phyloP scores from a whole-genome alignment of 2,797 vertebrate species.

The Phrynocephalus vlangalii region DNA sequence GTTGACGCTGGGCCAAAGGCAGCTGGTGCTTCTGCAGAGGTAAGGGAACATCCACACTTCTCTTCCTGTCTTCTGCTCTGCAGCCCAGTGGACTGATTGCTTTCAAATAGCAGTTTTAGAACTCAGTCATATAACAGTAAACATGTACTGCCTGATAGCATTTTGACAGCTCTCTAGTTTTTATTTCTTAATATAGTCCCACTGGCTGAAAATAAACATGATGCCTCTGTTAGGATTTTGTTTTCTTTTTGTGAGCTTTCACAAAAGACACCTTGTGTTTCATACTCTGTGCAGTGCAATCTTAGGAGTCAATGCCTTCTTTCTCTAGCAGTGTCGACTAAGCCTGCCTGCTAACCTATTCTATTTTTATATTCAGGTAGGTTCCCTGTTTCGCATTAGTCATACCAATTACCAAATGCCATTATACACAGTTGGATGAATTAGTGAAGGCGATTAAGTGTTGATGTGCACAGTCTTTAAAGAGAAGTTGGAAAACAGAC shows the following conservation, averaged over 20 bases:
- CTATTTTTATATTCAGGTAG: too few relatives aligned
- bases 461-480: background rate
- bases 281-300: background rate
- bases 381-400: background rate
- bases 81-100: background rate
- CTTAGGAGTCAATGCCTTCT: too few relatives aligned
- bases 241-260: too few relatives aligned
- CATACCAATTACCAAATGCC: too few relatives aligned
- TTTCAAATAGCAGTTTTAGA: background rate
- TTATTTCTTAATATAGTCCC: too few relatives aligned
- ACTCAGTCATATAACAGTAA: background rate
- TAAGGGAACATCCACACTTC: background rate
- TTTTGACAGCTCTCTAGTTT: too few relatives aligned
- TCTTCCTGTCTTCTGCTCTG: background rate
- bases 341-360: background rate
- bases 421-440: background rate
- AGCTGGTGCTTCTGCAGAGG: background rate
- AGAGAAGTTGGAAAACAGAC: too few relatives aligned
- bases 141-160: too few relatives aligned
- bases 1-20: background rate
- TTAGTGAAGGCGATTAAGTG: background rate
- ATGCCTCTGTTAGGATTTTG: too few relatives aligned
- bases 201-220: too few relatives aligned
- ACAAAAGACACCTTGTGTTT: too few relatives aligned
- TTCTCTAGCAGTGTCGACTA: background rate